Conservation (phyloP, 2,113 vertebrate species). For the Xerus inauris region DNA sequence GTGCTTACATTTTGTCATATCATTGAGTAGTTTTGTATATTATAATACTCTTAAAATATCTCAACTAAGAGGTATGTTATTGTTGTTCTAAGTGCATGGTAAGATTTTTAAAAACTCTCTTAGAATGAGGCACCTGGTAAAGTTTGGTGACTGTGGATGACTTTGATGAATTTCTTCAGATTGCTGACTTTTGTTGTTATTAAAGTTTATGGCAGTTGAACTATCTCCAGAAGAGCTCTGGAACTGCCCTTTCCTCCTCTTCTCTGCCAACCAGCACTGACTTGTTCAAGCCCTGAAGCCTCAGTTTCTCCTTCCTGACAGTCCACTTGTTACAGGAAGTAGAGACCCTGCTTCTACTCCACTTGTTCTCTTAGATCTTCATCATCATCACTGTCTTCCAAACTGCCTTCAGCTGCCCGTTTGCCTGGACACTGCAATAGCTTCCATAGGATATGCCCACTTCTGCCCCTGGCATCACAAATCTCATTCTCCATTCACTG, state of each 20-base stretch:
- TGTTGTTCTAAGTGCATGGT: neutral
- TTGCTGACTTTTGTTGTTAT: neutral
- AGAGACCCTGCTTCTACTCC: neutral
- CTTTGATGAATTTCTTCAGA: neutral
- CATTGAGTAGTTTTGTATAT: neutral
- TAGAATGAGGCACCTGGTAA: neutral
- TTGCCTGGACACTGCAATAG: neutral
- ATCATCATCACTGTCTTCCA: neutral
- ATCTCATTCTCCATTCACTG: neutral
- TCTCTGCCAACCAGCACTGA: neutral
- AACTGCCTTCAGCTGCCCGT: neutral
- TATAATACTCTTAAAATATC: neutral
- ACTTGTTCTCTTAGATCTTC: neutral
- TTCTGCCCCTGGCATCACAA: neutral
- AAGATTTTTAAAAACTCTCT: neutral
- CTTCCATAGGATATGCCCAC: neutral
- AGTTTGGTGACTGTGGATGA: neutral
- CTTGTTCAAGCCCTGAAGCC: neutral
- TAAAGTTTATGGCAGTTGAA: neutral
- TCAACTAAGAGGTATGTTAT: neutral
- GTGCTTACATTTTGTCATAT: neutral
- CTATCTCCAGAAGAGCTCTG: neutral
- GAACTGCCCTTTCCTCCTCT: neutral
- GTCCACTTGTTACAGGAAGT: neutral
- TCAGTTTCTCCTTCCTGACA: neutral